Percentiles rank a stretch among this genome's conserved stretches.
phyloP scores from a whole-genome alignment of 2,113 vertebrate genomes.

The Gallinago jamesoni region DNA sequence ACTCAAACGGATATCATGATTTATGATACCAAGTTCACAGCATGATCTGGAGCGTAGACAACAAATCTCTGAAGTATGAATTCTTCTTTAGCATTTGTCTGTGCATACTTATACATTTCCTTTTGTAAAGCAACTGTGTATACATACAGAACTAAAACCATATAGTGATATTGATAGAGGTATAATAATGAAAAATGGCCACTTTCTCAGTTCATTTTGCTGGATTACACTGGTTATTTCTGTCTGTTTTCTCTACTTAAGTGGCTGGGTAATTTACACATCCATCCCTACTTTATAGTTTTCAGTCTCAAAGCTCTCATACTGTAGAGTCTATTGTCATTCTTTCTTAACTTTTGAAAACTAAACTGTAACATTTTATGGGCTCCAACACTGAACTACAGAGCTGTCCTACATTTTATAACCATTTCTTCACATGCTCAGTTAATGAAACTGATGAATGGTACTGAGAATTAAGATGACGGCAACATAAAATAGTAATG shows the following conservation, averaged over 20 bases:
- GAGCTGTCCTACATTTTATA: constrained; percentile 4
- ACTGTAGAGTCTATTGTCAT: neutral
- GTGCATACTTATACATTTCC: neutral
- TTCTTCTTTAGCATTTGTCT: neutral
- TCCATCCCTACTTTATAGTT: neutral
- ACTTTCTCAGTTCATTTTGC: neutral
- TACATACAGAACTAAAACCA: neutral
- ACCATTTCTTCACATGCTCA: neutral
- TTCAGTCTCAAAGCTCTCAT: neutral
- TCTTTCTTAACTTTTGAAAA: neutral
- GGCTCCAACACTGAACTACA: neutral
- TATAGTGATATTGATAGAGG: neutral
- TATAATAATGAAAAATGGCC: neutral
- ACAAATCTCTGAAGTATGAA: neutral
- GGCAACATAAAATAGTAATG: neutral
- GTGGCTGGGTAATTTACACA: neutral
- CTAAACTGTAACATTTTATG: neutral
- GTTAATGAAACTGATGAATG: constrained; percentile 18
- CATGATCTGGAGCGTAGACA: neutral
- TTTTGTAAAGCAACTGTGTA: neutral
- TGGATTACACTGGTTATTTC: neutral
- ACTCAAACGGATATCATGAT: neutral
- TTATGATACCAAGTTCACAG: neutral
- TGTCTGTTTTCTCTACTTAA: neutral
- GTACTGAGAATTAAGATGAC: constrained; percentile 24